A percentile compares a stretch with the other conserved stretches of the same genome.
These are phyloP conservation scores for Paelopatides confundens DNA, from an alignment of 53 echinoderm and acorn worm genomes.

Conservation along the genomic window DNA sequence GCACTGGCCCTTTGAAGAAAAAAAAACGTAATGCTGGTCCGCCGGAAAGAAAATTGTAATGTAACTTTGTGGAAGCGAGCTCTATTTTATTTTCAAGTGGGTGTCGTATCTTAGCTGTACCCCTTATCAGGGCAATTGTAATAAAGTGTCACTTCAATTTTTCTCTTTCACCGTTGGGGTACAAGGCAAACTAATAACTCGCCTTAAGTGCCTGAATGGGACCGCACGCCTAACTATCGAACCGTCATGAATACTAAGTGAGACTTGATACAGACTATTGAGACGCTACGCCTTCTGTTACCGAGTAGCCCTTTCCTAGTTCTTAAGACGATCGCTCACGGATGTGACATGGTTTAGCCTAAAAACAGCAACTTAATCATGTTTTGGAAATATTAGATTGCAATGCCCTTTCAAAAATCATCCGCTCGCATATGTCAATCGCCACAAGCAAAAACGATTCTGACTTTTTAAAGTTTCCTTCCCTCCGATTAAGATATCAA, in stretches of 20 bases:
- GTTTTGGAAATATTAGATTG: constrained; percentile 51
- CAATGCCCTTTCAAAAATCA: constrained; percentile 21
- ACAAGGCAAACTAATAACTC: constrained; percentile 41
- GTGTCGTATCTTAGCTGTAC: constrained; percentile 18
- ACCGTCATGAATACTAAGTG: constrained; percentile 39
- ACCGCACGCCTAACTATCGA: constrained; percentile 46
- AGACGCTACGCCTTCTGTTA: constrained; percentile 41
- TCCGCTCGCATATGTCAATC: constrained; percentile 37
- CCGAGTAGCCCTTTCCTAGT: constrained; percentile 1
- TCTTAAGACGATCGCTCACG: constrained; percentile 22
- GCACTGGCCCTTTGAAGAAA: neutral
- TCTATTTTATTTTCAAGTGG: constrained; percentile 34
- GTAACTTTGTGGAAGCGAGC: neutral
- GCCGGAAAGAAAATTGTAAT: constrained; percentile 19
- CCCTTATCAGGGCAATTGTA: constrained; percentile 37
- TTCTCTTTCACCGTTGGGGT: constrained; percentile 16
- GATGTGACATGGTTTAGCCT: constrained; percentile 48
- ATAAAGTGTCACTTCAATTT: constrained; percentile 29
- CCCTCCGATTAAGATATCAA: constrained; percentile 18
- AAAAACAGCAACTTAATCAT: constrained; percentile 56
- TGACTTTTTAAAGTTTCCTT: constrained; percentile 40
- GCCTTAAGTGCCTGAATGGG: constrained; percentile 25
- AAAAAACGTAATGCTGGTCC: neutral
- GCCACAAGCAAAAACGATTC: constrained; percentile 51
- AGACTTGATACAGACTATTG: constrained; percentile 31